Base-by-base conservation (phyloP, 2,113 vertebrate genomes). In the Piprites chloris region DNA sequence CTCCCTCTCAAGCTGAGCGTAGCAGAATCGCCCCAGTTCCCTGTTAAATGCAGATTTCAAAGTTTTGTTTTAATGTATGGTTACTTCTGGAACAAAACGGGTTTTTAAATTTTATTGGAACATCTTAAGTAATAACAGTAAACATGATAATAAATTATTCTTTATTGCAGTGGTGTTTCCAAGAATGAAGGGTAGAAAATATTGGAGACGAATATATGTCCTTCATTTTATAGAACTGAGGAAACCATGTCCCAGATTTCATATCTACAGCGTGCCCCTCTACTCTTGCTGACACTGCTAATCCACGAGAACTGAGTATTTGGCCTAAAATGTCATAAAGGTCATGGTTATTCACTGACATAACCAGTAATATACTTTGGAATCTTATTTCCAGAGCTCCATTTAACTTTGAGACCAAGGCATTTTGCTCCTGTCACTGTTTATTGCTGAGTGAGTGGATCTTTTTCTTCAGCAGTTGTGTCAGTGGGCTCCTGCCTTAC, bases 61-160 rank as follows among this genome's bases (percentile, higher is more conserved):
- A 5, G 6, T 2, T 65, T 63, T 42, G 1, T 28, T 91, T 63
- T 23, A 56, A 41, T 44, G 24, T 7, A 6, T 20, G 13, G 14
- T 30, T 72, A 9, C 3, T 16, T 76, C 55, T 46, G n/a, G 4
- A 42, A n/a, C 41, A 81, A 23, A 2, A 1, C 2, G 6, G 4
- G 18, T 8, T 11, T 50, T 35, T 11, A 24, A 46, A 14, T 3
- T 5, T 28, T 19, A 8, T 33, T 41, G 55, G 77, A 26, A n/a
- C 9, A 33, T 35, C 9, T 17, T 14, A 53, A 71, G 27, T n/a
- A 44, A 49, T 27, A 56, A 11, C 21, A n/a, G 28, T 30, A 78
- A 68, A n/a, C 1, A 6, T 14, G 14, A n/a, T 52, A 55, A 58
- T 39, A 21, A 53, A 28, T 42, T 50, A 11, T 33, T 1, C 52